These are phyloP conservation scores for Serripes groenlandicus DNA, from an alignment of 2,888 invertebrate genomes.

Conservation along the genomic window DNA sequence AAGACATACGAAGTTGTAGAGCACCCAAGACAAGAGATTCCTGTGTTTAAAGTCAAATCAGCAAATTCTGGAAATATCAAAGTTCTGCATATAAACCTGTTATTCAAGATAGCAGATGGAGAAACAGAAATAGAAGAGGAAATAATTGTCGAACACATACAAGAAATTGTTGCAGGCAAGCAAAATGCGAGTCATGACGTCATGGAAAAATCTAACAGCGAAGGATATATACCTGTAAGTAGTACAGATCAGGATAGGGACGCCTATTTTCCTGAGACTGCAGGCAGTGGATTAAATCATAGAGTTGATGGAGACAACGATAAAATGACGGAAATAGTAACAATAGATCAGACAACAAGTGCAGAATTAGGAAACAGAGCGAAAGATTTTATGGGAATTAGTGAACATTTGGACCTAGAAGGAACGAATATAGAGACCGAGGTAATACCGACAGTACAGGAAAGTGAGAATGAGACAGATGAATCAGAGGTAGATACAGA, in stretches of 20 bases:
- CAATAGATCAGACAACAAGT: no score
- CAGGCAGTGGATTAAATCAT: not conserved
- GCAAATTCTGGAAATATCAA: not conserved
- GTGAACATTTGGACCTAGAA: no score
- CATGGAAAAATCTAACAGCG: not conserved
- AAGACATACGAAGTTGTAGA: constrained; percentile 24
- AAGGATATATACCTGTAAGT: not conserved
- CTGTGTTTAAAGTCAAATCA: constrained; percentile 8
- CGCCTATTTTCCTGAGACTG: not conserved
- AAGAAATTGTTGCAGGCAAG: no score
- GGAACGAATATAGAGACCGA: no score
- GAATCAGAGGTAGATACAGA: no score
- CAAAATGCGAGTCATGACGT: no score
- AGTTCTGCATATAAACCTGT: constrained; percentile 14
- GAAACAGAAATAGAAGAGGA: not conserved
- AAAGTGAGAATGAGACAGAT: no score
- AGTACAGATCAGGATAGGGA: not conserved
- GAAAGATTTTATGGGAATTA: no score
- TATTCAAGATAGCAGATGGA: not conserved
- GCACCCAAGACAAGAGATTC: constrained; percentile 21
- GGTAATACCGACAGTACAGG: no score
- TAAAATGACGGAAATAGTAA: not conserved
- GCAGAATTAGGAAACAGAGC: no score
- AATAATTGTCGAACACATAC: no score
- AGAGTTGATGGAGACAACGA: not conserved